A percentile compares a stretch with the other conserved stretches of the same genome.
These are phyloP conservation scores for Tetropium fuscum DNA, from an alignment of 2,888 invertebrate genomes.

Conservation along the genomic window DNA sequence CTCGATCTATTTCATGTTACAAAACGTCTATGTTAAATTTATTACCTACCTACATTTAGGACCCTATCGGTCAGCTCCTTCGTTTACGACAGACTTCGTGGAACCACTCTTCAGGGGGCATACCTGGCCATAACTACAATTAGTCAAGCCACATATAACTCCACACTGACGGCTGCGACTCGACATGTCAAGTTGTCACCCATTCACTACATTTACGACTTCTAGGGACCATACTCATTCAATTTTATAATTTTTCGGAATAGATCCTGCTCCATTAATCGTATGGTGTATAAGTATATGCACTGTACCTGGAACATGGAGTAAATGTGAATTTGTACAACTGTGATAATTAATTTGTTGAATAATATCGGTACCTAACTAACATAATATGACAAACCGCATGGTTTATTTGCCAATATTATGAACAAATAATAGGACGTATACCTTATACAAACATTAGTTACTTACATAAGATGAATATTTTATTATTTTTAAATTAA, in stretches of 20 bases:
- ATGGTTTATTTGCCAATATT: too few species aligned
- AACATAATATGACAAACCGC: too few species aligned
- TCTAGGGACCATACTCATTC: constrained; percentile 46
- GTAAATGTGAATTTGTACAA: constrained; percentile 5
- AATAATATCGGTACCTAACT: too few species aligned
- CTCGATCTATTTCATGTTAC: constrained; percentile 4
- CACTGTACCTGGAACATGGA: constrained; percentile 16
- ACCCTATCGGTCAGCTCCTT: constrained; percentile 14
- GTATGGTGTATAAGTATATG: constrained; percentile 18
- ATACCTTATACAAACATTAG: too few species aligned
- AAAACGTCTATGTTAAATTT: constrained; percentile 23
- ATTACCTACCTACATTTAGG: constrained; percentile 38
- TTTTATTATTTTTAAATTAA: too few species aligned
- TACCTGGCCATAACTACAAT: constrained; percentile 57
- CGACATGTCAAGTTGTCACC: constrained; percentile 59
- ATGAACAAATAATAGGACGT: too few species aligned
- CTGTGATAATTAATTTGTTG: too few species aligned
- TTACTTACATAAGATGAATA: too few species aligned
- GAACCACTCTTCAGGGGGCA: constrained; percentile 57
- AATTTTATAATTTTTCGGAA: constrained; percentile 34
- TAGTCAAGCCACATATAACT: constrained; percentile 50
- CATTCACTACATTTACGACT: constrained; percentile 59
- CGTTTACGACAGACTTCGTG: constrained; percentile 62
- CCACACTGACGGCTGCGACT: constrained; percentile 53
- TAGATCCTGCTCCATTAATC: constrained; percentile 24